Evolutionary conservation across 2,113 vertebrate genomes (phyloP), one percentile per base, ranked within the genome.

Genomic region (Brachionichthys hirsutus): DNA sequence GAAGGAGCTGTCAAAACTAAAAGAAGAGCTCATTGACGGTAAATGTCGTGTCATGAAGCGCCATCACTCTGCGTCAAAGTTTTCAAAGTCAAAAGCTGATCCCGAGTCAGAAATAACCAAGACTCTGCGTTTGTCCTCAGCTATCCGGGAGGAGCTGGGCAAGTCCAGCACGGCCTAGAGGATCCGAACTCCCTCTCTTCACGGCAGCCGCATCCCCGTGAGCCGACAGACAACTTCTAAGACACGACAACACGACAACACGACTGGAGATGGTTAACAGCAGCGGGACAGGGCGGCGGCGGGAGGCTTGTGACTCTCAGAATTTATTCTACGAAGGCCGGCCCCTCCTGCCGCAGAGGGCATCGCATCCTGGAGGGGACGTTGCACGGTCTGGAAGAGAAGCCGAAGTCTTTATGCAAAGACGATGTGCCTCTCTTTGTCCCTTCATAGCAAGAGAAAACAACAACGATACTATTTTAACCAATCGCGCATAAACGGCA

Each of bases 21-120:
- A 99, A 92, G 96, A 98, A 81, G 97, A 99, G 81, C 94, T 99
- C 77, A 97, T 99, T 77, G 95, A 99, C 88, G 97, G 97, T 98
- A 88, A 91, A 86, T 89, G 8, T 30, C 3, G 8, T 30, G 5
- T 4, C n/a, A 49, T 44, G 70, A 11, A 49, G 12, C 4, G 8
- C 10, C 16, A 12, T 20, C 34, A 51, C 19, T 11, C 13, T 24
- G 7, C 17, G 8, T 30, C 24, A 8, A 30, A 10, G 1, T 40
- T 40, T 40, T 40, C 12, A 30, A 4, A 30, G 5, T 1, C 8
- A 4, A 30, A 30, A 30, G 24, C 24, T 30, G 24, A 30, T 30
- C 24, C 8, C 24, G 8, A 30, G 24, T 30, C 24, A 30, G 24
- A 6, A 30, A 30, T 8, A 30, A 3, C 24, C 24, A 2, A 6